Base-by-base conservation (phyloP, 2,113 vertebrate species). In the Cynoglossus semilaevis region DNA sequence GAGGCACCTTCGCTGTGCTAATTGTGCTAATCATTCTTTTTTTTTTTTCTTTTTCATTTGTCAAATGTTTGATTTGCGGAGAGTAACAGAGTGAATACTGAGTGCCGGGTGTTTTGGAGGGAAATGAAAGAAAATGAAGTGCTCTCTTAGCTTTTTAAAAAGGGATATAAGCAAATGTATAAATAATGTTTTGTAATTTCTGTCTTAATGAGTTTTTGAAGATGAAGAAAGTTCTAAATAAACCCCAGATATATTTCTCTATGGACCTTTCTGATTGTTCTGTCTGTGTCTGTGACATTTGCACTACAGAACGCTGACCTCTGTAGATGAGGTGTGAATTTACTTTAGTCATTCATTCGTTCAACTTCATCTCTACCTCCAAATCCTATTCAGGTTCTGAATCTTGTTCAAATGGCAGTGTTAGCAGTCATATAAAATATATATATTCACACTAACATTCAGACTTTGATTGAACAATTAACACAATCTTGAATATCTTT, bases 181-280 rank as follows among this genome's bases (percentile, higher is more conserved):
- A 86, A 58, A 87, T 88, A 88, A 65, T 81, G 82, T 88, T 88
- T 89, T 87, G 72, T 85, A 81, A 88, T 85, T 82, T 79, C 73
- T 79, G 81, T 87, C 83, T 81, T 72, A 82, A 85, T 77, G 67
- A 76, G 78, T 86, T 88, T 85, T 85, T 70, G 70, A n/a, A n/a
- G 70, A 85, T 78, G 75, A 83, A 72, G 76, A 78, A 74, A 66
- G 60, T 85, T 81, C 63, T 79, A 76, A 90, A 88, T 88, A 90
- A 90, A 90, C 65, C 36, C 70, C 77, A 82, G 83, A 84, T 87
- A 79, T 86, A 77, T 88, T 88, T 87, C 79, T 81, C 80, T 82
- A 84, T 41, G 16, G 52, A 73, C 40, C n/a, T 65, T 58, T 57
- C 69, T 63, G 29, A 37, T 15, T 37, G 19, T n/a, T 0, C 15